Evolutionary conservation across 2,797 vertebrate species (phyloP).

Genomic region (Cheirogaleus major): DNA sequence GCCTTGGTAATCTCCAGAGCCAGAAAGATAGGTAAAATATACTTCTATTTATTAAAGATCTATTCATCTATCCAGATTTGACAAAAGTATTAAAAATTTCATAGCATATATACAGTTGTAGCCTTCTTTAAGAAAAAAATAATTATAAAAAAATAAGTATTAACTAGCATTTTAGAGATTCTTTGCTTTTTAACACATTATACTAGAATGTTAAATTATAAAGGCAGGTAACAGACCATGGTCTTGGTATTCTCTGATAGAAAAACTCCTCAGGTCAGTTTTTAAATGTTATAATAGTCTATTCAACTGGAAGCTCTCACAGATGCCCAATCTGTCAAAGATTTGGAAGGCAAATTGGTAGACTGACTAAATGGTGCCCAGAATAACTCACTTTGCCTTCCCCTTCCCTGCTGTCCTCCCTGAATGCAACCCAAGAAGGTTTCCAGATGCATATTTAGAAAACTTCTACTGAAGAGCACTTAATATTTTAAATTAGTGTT

Average conservation of each 20-base stretch:
- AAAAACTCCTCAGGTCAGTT: not conserved
- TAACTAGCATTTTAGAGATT: not conserved
- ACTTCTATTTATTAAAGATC: not conserved
- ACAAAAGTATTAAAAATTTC: not conserved
- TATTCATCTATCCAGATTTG: not conserved
- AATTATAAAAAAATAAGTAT: not conserved
- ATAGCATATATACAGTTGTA: not conserved
- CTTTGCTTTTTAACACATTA: not conserved
- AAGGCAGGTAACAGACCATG: not conserved
- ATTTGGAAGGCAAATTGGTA: not conserved
- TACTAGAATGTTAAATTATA: not conserved
- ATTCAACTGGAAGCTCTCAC: not conserved
- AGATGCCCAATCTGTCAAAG: not conserved
- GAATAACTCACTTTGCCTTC: not conserved
- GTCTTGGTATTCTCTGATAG: not conserved
- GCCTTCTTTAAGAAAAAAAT: not conserved
- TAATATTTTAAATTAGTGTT: not conserved
- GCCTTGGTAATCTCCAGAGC: not conserved
- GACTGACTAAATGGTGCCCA: not conserved
- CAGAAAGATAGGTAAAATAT: constrained; percentile 8
- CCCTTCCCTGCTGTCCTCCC: not conserved
- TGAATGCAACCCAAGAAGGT: not conserved
- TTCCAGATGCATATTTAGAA: not conserved
- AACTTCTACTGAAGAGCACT: not conserved
- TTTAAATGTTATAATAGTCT: not conserved